Evolutionary conservation across 2,113 vertebrate genomes (phyloP).

Genomic region (Psephotus haematonotus): DNA sequence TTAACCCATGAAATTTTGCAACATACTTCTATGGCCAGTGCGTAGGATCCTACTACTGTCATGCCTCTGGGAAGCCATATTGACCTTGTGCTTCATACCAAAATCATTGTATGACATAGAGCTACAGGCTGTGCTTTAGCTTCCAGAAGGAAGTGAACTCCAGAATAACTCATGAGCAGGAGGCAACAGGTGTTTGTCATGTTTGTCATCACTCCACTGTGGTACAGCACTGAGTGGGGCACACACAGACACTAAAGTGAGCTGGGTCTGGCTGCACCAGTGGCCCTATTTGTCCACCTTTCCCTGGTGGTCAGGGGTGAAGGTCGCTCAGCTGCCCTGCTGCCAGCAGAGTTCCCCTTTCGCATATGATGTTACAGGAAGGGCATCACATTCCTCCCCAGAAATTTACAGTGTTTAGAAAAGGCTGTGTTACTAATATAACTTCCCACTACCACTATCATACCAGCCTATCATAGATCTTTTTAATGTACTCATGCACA

Average conservation of each 20-base stretch:
- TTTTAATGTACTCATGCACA: neutral
- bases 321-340: neutral
- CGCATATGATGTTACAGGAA: neutral
- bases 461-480: neutral
- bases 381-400: neutral
- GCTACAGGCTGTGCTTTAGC: neutral
- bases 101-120: neutral
- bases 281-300: neutral
- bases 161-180: neutral
- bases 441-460: fast-evolving
- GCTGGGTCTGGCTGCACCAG: neutral
- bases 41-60: neutral
- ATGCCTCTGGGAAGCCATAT: neutral
- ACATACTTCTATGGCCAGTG: neutral
- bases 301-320: neutral
- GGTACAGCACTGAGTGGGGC: neutral
- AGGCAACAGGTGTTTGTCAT: neutral
- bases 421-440: neutral
- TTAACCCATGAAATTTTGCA: neutral
- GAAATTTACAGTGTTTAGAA: neutral
- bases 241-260: neutral
- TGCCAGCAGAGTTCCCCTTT: neutral
- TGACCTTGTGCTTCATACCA: neutral
- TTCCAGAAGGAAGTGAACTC: neutral
- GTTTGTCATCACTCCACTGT: fast-evolving